Percentiles rank a stretch among this genome's conserved stretches.
phyloP scores from a whole-genome alignment of 2,888 invertebrate species.

The Xestia sexstrigata region DNA sequence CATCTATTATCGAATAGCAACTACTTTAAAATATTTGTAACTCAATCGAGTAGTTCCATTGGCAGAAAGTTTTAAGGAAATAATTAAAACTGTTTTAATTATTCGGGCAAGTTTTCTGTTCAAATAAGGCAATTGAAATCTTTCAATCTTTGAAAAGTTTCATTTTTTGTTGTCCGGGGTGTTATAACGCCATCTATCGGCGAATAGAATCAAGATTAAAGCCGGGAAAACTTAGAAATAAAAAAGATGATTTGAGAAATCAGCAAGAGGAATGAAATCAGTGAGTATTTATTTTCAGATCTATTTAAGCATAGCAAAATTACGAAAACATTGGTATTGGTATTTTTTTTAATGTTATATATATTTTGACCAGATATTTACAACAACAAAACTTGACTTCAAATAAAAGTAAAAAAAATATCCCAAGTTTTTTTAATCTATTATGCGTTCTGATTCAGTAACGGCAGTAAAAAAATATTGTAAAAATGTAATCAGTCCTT shows the following conservation, averaged over 20 bases:
- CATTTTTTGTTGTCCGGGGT: fast-evolving
- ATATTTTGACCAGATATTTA: not conserved
- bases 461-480: not conserved
- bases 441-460: not conserved
- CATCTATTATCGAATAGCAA: constrained; percentile 64
- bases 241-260: not conserved
- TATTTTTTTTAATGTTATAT: not conserved
- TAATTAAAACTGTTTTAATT: not conserved
- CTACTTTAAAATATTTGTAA: not conserved
- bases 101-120: fast-evolving
- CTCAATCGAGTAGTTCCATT: fast-evolving
- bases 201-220: constrained; percentile 3
- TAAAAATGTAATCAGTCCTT: not conserved
- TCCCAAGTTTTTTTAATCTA: not conserved
- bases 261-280: not conserved
- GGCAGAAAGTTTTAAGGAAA: fast-evolving
- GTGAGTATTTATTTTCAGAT: not conserved
- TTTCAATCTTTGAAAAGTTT: not conserved
- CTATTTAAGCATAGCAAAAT: not conserved
- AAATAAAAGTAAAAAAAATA: not conserved
- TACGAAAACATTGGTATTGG: not conserved
- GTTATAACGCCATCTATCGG: constrained; percentile 32
- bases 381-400: not conserved
- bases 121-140: too few relatives aligned
- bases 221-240: fast-evolving